phyloP scores from a whole-genome alignment of 2,113 vertebrate genomes.

The Phyllopteryx taeniolatus region DNA sequence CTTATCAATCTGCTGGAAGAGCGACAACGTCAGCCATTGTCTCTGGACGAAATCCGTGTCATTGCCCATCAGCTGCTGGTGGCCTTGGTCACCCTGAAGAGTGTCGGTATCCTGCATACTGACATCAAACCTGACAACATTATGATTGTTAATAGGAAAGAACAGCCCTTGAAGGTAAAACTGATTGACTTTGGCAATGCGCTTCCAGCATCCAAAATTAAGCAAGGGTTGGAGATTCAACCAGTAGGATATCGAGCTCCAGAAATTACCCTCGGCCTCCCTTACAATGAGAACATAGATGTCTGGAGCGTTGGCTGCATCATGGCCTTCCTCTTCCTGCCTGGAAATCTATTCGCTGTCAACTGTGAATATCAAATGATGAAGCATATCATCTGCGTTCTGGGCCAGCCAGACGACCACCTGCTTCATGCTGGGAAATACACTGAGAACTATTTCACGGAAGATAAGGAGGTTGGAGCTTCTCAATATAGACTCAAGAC shows the following conservation, averaged over 20 bases:
- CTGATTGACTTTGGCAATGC: conserved; percentile 13
- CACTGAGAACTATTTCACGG: conserved; percentile 3
- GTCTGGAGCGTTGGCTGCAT: conserved; percentile 10
- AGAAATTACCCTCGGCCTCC: conserved; percentile 7
- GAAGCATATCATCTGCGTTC: not conserved
- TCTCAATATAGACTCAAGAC: not conserved
- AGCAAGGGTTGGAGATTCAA: conserved; percentile 2
- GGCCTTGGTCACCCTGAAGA: conserved; percentile 9
- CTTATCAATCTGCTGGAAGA: conserved; percentile 2
- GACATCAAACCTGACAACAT: conserved; percentile 17
- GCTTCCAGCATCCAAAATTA: not conserved
- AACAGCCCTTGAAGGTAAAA: conserved; percentile 6
- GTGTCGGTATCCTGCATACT: conserved; percentile 1
- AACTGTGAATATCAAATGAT: conserved; percentile 12
- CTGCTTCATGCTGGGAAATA: conserved; percentile 1
- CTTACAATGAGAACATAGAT: conserved; percentile 4
- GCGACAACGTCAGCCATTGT: conserved; percentile 1
- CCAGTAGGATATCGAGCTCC: conserved; percentile 5
- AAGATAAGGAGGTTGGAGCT: not conserved
- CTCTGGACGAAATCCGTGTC: conserved; percentile 6
- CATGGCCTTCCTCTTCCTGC: conserved; percentile 8
- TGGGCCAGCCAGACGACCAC: conserved; percentile 4
- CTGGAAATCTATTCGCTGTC: not conserved
- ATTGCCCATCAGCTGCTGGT: conserved; percentile 5
- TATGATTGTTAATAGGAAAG: conserved; percentile 10